Evolutionary conservation across 2,113 vertebrate genomes (phyloP), one percentile per base, ranked within the genome.

Genomic region (Lonchura striata): DNA sequence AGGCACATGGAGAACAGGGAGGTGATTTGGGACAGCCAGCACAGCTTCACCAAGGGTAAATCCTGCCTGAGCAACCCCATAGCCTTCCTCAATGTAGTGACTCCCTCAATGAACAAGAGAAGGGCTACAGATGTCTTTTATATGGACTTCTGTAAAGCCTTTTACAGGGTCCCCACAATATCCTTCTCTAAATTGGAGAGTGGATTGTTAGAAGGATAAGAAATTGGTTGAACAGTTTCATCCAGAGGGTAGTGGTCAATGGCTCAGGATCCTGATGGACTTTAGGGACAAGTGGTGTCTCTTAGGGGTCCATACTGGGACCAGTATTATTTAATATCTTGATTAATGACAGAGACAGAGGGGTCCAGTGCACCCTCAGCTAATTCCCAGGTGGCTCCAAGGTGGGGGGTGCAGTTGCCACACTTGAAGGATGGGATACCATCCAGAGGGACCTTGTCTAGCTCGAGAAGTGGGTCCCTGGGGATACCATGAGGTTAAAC

Each of bases 401-500:
- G 41, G 6, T 27, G 8, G 1, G 8, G 31, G n/a, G 17, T 9
- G 21, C 35, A 15, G 7, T 12, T 69, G 41, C 5, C 25, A 23
- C 25, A 20, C 6, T 5, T 82, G 39, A 60, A 82, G 46, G 33
- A 13, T 27, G 17, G 21, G 25, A 12, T 75, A 3, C 30, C 17
- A 27, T 42, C 39, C 79, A 61, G 54, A 49, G 47, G 17, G 10
- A 69, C 47, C 15, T 31, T 25, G 11, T 31, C 17, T 20, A 41
- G 6, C 7, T 61, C 0, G 0, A 41, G 25, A 42, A 54, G 18
- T 19, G 33, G 2, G 3, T 16, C 20, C 28, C 41, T 39, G 54
- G 41, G 6, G 54, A 42, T 11, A 15, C 6, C 21, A 69, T 7
- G 21, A 90, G 8, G 17, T 35, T 31, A 8, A 27, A 49, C 35